These are phyloP conservation scores for Stomatorhinus walkeri DNA, from an alignment of 2,797 vertebrate species.

Conservation along the genomic window DNA sequence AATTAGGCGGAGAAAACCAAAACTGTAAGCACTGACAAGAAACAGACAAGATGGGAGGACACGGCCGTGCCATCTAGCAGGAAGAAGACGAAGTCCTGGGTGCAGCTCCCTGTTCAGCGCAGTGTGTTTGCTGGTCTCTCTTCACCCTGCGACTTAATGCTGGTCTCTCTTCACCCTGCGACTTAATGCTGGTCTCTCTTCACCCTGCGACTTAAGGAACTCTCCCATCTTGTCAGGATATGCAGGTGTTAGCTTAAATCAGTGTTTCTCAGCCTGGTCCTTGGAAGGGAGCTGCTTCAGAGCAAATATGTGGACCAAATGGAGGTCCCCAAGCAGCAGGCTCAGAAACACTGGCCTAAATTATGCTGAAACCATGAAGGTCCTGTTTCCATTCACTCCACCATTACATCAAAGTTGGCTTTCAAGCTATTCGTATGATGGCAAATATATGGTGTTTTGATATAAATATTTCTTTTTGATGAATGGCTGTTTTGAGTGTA, in stretches of 20 bases:
- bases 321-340: background rate
- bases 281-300: background rate
- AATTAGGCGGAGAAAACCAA: background rate
- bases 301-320: background rate
- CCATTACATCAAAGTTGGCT: background rate
- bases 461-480: constrained; percentile 6
- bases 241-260: background rate
- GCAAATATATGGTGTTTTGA: background rate
- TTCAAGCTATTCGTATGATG: background rate
- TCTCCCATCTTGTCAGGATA: background rate
- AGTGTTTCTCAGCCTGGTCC: background rate
- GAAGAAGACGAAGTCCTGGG: background rate
- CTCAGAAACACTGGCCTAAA: background rate
- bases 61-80: background rate
- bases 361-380: background rate
- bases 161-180: background rate
- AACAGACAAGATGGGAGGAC: background rate
- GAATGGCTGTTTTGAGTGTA: background rate
- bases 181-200: background rate
- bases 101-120: background rate
- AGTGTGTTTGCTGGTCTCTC: background rate
- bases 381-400: background rate
- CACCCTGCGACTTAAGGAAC: background rate
- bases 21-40: background rate
- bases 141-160: background rate